Conservation (phyloP, 2,888 invertebrate genomes). For the Thymelicus sylvestris region DNA sequence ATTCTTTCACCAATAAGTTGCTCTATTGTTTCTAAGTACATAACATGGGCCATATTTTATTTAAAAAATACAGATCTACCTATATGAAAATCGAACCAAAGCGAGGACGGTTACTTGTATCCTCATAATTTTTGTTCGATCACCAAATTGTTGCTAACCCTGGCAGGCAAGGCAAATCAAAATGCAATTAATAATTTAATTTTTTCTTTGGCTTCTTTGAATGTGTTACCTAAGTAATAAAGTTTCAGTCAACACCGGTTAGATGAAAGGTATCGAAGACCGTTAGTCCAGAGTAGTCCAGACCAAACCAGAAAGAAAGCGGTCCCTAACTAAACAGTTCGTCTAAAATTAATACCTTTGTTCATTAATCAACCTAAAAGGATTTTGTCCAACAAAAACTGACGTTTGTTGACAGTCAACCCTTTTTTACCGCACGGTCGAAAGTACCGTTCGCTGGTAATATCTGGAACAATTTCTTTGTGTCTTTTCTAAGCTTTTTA, state of each 20-base stretch:
- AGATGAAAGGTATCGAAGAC: constrained; percentile 44
- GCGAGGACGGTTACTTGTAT: no score
- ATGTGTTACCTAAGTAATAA: no score
- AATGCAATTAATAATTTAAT: no score
- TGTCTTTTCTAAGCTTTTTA: constrained; percentile 74
- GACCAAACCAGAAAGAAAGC: constrained; percentile 42
- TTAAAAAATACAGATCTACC: no score
- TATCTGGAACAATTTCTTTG: constrained; percentile 74
- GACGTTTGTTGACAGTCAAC: constrained; percentile 62
- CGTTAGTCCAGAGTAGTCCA: constrained; percentile 49
- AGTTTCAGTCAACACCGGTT: constrained; percentile 37
- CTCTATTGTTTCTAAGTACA: no score
- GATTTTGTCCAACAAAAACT: constrained; percentile 70
- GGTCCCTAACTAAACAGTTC: constrained; percentile 60
- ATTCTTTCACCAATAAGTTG: no score
- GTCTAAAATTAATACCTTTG: constrained; percentile 70
- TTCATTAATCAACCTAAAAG: constrained; percentile 77
- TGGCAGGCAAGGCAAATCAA: no score
- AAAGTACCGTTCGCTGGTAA: constrained; percentile 66
- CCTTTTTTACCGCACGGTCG: constrained; percentile 65
- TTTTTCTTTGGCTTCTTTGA: no score
- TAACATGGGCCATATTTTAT: no score
- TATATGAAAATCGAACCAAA: no score
- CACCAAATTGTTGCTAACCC: no score
- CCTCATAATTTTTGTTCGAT: no score